Percentiles rank a stretch among this genome's conserved stretches.
phyloP scores from a whole-genome alignment of 2,888 invertebrate species.

The Dioctria linearis region DNA sequence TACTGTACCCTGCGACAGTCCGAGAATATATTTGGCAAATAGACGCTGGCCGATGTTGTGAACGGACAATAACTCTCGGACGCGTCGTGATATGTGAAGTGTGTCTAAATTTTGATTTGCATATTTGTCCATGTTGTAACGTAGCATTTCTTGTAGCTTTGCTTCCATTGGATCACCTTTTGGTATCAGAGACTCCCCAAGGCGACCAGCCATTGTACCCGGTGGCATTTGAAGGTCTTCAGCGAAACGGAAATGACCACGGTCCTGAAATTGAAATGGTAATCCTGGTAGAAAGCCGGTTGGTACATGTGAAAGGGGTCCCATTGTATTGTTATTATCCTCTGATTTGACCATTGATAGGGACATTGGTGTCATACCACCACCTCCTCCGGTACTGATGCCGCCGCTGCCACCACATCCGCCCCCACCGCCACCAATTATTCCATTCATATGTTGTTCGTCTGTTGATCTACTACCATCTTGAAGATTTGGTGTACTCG shows the following conservation, averaged over 20 bases:
- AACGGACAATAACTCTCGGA: conserved; percentile 93
- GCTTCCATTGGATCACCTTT: conserved; percentile 96
- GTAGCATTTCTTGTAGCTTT: conserved; percentile 90
- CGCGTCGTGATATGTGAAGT: conserved; percentile 92
- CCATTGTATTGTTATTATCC: conserved; percentile 72
- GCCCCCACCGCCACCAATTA: neutral
- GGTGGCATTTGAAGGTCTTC: conserved; percentile 86
- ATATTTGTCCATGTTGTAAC: conserved; percentile 97
- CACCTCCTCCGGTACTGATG: conserved; percentile 2
- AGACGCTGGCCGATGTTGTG: conserved; percentile 99
- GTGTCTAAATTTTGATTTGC: conserved; percentile 95
- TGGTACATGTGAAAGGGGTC: conserved; percentile 68
- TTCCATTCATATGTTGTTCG: conserved; percentile 59
- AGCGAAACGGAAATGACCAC: conserved; percentile 86
- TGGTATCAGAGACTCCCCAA: conserved; percentile 92
- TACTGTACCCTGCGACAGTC: conserved; percentile 97
- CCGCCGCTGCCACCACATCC: too few relatives aligned
- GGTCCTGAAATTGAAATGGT: conserved; percentile 87
- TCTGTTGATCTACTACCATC: conserved; percentile 63
- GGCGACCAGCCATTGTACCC: conserved; percentile 85
- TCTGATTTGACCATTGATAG: conserved; percentile 72
- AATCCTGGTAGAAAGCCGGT: conserved; percentile 71
- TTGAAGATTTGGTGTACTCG: conserved; percentile 71
- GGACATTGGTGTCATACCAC: conserved; percentile 66
- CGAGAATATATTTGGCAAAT: conserved; percentile 98